Conservation (phyloP, 2,113 vertebrate species). For the Spea multiplicata region DNA sequence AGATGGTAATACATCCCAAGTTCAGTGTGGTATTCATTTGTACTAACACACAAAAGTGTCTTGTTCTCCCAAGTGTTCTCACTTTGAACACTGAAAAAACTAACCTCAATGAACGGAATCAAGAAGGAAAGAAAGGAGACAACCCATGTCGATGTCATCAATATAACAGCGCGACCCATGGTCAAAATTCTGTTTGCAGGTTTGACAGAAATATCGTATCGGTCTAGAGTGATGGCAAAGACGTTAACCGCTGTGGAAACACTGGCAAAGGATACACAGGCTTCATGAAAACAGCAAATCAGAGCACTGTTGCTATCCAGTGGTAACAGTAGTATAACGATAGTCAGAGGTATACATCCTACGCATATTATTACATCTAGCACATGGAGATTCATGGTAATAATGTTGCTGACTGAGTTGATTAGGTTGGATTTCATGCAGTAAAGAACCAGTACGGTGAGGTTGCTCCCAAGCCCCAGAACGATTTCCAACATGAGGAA, state of each 20-base stretch:
- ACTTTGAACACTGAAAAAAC: conserved; percentile 81
- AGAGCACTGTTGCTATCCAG: conserved; percentile 87
- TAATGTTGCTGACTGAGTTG: conserved; percentile 97
- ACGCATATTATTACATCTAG: conserved; percentile 94
- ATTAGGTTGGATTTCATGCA: conserved; percentile 99
- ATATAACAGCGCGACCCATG: conserved; percentile 87
- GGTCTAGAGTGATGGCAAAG: conserved; percentile 93
- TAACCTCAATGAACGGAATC: conserved; percentile 95
- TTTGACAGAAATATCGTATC: conserved; percentile 97
- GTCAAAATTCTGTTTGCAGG: conserved; percentile 96
- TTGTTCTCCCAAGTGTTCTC: conserved; percentile 82
- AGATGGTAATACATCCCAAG: conserved; percentile 95
- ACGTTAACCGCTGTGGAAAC: conserved; percentile 96
- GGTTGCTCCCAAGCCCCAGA: conserved; percentile 95
- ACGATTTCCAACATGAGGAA: conserved; percentile 97
- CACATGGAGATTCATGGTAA: conserved; percentile 98
- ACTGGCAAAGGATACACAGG: conserved; percentile 95
- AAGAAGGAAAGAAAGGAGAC: conserved; percentile 92
- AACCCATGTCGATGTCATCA: conserved; percentile 92
- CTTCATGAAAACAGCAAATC: conserved; percentile 97
- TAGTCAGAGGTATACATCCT: conserved; percentile 95
- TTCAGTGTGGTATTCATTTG: conserved; percentile 87
- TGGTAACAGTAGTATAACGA: conserved; percentile 90
- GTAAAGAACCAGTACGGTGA: conserved; percentile 96
- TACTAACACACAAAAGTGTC: conserved; percentile 77